Conservation (phyloP, 2,888 invertebrate species). For the Folsomia manolachei region DNA sequence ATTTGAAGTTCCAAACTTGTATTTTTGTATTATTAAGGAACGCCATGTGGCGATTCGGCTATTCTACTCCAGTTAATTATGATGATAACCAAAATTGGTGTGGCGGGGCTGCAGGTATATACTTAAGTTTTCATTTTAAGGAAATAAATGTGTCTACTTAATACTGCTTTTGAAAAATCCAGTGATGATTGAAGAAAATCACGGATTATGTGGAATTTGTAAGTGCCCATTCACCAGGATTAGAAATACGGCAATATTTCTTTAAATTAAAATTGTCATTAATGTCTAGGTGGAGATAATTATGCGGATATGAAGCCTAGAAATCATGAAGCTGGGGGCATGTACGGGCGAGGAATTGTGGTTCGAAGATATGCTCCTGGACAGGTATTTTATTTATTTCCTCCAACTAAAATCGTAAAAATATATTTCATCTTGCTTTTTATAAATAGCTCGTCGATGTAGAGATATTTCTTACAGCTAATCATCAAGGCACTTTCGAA, state of each 20-base stretch:
- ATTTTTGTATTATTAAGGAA: too few species aligned
- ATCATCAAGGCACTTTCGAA: slow-evolving; percentile 69
- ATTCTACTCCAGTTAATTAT: slow-evolving; percentile 87
- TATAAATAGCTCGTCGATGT: slow-evolving; percentile 78
- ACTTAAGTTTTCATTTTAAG: slow-evolving; percentile 1
- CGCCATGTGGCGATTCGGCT: slow-evolving; percentile 93
- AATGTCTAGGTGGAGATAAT: slow-evolving; percentile 76
- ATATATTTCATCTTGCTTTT: slow-evolving; percentile 28
- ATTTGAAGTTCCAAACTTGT: too few species aligned
- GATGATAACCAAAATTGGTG: slow-evolving; percentile 92
- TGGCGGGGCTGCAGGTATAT: slow-evolving; percentile 77
- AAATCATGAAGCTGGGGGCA: slow-evolving; percentile 85
- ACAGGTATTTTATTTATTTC: slow-evolving; percentile 62
- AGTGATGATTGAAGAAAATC: slow-evolving; percentile 37
- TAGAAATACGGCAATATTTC: neutral
- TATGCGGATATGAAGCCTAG: slow-evolving; percentile 70
- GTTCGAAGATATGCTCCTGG: slow-evolving; percentile 77
- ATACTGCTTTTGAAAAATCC: too few species aligned
- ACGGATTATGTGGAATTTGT: slow-evolving; percentile 36
- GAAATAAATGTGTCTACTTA: neutral
- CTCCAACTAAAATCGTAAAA: neutral
- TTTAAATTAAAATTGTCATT: neutral
- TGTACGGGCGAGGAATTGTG: slow-evolving; percentile 80
- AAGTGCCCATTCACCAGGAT: slow-evolving; percentile 6
- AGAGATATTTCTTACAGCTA: slow-evolving; percentile 83